phyloP scores from a whole-genome alignment of 1,140 invertebrate species.

The Ceratosolen fusciceps region DNA sequence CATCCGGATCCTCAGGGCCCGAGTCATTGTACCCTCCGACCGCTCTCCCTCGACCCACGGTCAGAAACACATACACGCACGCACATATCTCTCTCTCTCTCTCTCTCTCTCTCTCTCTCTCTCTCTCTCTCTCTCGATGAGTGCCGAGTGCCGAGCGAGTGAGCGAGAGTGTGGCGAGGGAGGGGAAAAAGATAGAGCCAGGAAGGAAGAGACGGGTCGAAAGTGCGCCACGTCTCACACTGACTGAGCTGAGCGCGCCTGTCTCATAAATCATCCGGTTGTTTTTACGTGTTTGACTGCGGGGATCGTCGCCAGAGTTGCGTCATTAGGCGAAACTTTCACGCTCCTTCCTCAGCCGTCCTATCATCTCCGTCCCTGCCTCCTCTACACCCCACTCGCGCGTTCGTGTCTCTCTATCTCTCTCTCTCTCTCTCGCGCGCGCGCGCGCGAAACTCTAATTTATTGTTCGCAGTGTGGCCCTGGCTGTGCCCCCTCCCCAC shows the following conservation, averaged over 20 bases:
- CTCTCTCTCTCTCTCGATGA: background rate
- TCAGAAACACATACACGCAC: no score
- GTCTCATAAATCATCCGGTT: slow-evolving; percentile 62
- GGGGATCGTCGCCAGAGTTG: slow-evolving; percentile 37
- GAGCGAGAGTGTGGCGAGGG: slow-evolving; percentile 4
- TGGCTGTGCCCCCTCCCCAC: slow-evolving; percentile 5
- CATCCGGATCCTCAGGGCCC: no score
- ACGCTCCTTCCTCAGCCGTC: slow-evolving; percentile 46
- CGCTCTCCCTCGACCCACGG: background rate
- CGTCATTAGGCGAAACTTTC: slow-evolving; percentile 63
- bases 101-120: slow-evolving; percentile 10
- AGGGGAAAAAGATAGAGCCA: no score
- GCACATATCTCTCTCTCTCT: background rate
- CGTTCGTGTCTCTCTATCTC: background rate
- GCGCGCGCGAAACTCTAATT: slow-evolving; percentile 45
- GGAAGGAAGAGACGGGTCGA: slow-evolving; percentile 31
- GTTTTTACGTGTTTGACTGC: slow-evolving; percentile 66
- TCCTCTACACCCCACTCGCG: slow-evolving; percentile 7
- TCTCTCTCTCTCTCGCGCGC: slow-evolving; percentile 11
- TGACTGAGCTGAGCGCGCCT: slow-evolving; percentile 52
- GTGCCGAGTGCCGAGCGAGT: slow-evolving; percentile 10
- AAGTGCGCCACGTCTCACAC: slow-evolving; percentile 55
- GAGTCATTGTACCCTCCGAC: slow-evolving; percentile 2
- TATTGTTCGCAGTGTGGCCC: slow-evolving; percentile 34
- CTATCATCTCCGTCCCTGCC: background rate